A percentile compares a stretch with the other conserved stretches of the same genome.
These are phyloP conservation scores for Zoanthus sociatus DNA, from an alignment of 92 coral and sea anemone species.

Conservation along the genomic window DNA sequence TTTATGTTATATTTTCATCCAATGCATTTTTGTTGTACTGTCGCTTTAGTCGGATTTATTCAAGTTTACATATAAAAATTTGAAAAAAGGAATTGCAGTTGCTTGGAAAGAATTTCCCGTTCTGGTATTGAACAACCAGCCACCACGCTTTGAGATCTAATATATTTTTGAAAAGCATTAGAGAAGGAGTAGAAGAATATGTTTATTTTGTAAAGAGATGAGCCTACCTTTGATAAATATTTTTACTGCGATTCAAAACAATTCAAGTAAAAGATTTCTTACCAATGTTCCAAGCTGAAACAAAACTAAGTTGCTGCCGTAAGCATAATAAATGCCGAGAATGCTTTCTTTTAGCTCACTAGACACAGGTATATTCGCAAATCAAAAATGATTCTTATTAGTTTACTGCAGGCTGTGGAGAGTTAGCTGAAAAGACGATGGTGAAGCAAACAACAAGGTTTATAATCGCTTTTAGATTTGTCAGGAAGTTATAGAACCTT, in stretches of 20 bases:
- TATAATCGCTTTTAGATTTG: not conserved
- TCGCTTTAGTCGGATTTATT: no score
- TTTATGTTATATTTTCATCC: no score
- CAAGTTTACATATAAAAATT: no score
- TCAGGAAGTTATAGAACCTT: not conserved
- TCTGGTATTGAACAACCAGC: not conserved
- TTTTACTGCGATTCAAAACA: conserved; percentile 35
- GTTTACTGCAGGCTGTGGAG: not conserved
- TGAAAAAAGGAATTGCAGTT: no score
- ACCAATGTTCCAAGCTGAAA: not conserved
- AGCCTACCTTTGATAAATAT: conserved; percentile 32
- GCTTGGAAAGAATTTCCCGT: not conserved
- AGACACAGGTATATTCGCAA: not conserved
- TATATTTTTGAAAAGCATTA: conserved; percentile 24
- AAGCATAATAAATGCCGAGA: not conserved
- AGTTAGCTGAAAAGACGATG: not conserved
- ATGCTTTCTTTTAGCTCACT: not conserved
- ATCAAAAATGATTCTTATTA: not conserved
- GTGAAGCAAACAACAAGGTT: not conserved
- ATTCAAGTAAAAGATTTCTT: not conserved
- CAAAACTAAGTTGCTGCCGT: no score
- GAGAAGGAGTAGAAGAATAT: conserved; percentile 10
- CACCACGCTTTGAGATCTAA: not conserved
- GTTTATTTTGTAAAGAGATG: conserved; percentile 41
- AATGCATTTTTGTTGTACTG: no score